These are phyloP conservation scores for Craseonycteris thonglongyai DNA, from an alignment of 2,113 vertebrate genomes.

Conservation along the genomic window DNA sequence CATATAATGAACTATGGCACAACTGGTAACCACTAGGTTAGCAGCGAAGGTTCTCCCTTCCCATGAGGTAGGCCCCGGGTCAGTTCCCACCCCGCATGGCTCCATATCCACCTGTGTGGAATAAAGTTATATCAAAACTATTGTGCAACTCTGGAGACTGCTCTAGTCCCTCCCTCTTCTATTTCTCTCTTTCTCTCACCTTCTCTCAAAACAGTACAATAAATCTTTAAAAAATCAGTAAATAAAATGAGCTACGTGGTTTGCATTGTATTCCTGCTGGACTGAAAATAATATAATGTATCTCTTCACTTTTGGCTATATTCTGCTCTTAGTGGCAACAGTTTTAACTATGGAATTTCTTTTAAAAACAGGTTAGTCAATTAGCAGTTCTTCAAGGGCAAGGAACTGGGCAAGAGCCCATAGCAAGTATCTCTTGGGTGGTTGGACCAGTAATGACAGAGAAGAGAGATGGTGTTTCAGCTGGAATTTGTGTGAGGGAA, in stretches of 20 bases:
- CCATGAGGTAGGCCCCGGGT: too few relatives aligned
- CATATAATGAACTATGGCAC: too few relatives aligned
- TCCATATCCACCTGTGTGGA: too few relatives aligned
- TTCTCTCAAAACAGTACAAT: too few relatives aligned
- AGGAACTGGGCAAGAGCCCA: background rate
- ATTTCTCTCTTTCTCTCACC: too few relatives aligned
- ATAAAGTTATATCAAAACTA: too few relatives aligned
- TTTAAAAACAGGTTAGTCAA: background rate
- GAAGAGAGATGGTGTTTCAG: background rate
- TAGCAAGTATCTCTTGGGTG: background rate
- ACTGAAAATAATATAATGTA: background rate
- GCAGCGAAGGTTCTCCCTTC: too few relatives aligned
- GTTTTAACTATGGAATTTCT: background rate
- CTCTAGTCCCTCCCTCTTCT: too few relatives aligned
- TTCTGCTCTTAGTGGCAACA: background rate
- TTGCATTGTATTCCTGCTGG: background rate
- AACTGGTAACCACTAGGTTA: too few relatives aligned
- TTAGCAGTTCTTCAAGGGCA: background rate
- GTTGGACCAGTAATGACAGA: background rate
- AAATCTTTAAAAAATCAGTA: too few relatives aligned
- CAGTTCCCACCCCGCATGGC: too few relatives aligned
- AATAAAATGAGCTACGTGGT: background rate
- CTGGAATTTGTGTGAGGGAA: background rate
- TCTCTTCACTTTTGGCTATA: background rate
- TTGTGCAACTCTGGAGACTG: too few relatives aligned